Evolutionary conservation across 2,113 vertebrate genomes (phyloP).

Genomic region (Notechis scutatus): DNA sequence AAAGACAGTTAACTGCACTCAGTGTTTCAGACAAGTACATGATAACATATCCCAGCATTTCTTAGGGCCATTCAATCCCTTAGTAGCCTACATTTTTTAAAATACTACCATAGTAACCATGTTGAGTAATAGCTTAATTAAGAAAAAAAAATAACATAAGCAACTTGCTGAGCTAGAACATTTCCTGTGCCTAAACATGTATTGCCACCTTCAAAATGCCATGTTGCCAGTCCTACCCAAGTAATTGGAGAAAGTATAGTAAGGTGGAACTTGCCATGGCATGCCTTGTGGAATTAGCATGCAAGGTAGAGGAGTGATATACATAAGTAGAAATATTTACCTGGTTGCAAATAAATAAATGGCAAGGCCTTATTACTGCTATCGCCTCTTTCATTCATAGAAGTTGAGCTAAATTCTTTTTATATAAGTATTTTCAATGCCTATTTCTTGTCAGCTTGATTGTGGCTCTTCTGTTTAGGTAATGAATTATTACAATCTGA

Average conservation of each 20-base stretch:
- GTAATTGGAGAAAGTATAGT: neutral
- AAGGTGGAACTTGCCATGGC: neutral
- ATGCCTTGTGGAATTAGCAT: neutral
- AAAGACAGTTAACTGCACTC: neutral
- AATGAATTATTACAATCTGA: neutral
- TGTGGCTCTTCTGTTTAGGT: neutral
- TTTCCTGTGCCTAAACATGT: neutral
- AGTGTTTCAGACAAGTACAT: neutral
- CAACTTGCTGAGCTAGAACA: neutral
- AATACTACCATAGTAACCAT: neutral
- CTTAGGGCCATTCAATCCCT: neutral
- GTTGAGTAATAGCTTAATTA: neutral
- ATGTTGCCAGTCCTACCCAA: neutral
- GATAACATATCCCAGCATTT: neutral
- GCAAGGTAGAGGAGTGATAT: neutral
- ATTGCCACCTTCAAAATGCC: neutral
- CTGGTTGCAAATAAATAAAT: neutral
- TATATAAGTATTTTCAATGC: neutral
- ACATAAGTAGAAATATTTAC: neutral
- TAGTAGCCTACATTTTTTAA: neutral
- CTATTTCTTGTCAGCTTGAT: neutral
- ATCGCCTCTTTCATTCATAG: neutral
- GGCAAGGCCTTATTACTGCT: neutral
- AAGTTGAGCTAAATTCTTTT: neutral
- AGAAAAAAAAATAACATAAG: neutral